These are phyloP conservation scores for Acarapis woodi DNA, from an alignment of 1,140 invertebrate species.

Conservation along the genomic window DNA sequence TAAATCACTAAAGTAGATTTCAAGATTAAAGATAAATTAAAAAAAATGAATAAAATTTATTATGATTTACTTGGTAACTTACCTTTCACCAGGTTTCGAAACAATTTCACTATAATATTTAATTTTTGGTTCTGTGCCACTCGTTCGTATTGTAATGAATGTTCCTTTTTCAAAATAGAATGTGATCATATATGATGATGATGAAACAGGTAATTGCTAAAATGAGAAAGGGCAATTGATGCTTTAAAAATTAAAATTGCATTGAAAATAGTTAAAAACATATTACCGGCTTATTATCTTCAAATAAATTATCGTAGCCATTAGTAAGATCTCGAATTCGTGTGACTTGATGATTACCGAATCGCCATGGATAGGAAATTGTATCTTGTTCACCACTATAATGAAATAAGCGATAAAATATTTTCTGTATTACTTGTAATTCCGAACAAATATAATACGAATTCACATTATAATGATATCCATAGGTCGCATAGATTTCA, in stretches of 20 bases:
- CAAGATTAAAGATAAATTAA: no score
- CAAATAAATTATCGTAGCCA: slow-evolving; percentile 46
- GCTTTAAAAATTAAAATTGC: no score
- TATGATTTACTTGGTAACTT: no score
- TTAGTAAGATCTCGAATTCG: slow-evolving; percentile 57
- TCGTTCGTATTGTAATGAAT: slow-evolving; percentile 61
- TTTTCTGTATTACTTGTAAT: slow-evolving; percentile 29
- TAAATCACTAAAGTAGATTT: no score
- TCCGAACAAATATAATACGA: slow-evolving; percentile 70
- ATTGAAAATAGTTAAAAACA: no score
- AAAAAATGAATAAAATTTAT: no score
- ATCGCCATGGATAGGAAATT: slow-evolving; percentile 16
- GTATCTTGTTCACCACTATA: slow-evolving; percentile 29
- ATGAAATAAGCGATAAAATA: slow-evolving; percentile 57
- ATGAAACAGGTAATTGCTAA: slow-evolving; percentile 35
- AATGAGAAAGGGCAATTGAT: no score
- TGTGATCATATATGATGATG: slow-evolving; percentile 77
- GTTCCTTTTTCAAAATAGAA: slow-evolving; percentile 66
- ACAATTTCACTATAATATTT: slow-evolving; percentile 88
- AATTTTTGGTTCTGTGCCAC: slow-evolving; percentile 93
- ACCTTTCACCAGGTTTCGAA: slow-evolving; percentile 30
- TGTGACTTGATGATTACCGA: slow-evolving; percentile 36
- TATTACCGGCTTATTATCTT: slow-evolving; percentile 33
- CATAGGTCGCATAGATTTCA: slow-evolving; percentile 44
- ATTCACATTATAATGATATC: slow-evolving; percentile 51